Percentiles rank a stretch among this genome's conserved stretches.
These are phyloP conservation scores for Diaperis boleti DNA, from an alignment of 2,888 invertebrate genomes.

Conservation along the genomic window DNA sequence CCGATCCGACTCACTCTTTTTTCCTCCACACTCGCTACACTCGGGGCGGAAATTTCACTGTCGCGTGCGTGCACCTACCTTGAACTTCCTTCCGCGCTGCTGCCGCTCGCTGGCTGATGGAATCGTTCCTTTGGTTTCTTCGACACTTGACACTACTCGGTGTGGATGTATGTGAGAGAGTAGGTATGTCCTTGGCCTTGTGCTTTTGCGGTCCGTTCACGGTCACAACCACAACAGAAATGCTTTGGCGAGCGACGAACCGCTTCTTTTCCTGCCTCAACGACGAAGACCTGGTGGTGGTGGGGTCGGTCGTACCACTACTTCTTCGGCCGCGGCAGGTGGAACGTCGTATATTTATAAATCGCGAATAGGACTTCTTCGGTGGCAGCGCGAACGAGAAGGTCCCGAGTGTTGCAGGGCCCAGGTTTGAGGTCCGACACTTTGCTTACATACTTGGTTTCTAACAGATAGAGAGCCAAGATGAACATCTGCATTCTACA, in stretches of 20 bases:
- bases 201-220: constrained; percentile 63
- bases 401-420: neutral
- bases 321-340: constrained; percentile 60
- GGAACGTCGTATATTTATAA: constrained; percentile 60
- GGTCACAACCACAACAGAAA: constrained; percentile 66
- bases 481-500: too few relatives aligned
- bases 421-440: too few relatives aligned
- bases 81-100: constrained; percentile 39
- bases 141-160: constrained; percentile 64
- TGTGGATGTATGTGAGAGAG: too few relatives aligned
- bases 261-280: constrained; percentile 65
- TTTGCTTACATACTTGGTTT: too few relatives aligned
- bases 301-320: constrained; percentile 62
- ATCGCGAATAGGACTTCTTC: constrained; percentile 57
- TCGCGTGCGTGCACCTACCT: constrained; percentile 49
- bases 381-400: constrained; percentile 48
- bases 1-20: too few relatives aligned
- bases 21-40: neutral
- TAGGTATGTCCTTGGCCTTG: constrained; percentile 65
- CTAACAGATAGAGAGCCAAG: too few relatives aligned
- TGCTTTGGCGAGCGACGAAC: constrained; percentile 65
- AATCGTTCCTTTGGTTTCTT: too few relatives aligned
- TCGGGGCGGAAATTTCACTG: constrained; percentile 34
- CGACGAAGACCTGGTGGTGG: constrained; percentile 59
- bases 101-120: too few relatives aligned